Evolutionary conservation across 1,140 invertebrate genomes (phyloP), one percentile per base, ranked within the genome.

Genomic region (Solenopsis invicta): DNA sequence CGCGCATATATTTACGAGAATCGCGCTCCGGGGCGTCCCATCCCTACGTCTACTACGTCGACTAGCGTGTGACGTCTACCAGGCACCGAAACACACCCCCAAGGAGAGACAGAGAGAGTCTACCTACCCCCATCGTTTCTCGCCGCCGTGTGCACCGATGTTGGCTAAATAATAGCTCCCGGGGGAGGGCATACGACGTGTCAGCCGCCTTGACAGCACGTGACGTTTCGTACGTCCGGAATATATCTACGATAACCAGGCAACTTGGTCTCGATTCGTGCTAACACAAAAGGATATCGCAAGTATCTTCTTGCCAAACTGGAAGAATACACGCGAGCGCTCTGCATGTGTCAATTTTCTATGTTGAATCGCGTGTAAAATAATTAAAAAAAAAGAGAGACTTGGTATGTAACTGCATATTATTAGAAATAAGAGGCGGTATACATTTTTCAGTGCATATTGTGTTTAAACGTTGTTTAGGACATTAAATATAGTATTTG

Each of bases 91-190:
- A 90, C 89, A 90, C 89, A 90, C 86, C 89, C 89, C 89, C 89
- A 54, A 90, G 87, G 61, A 88, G 81, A 59, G 69, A 29, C 1
- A 85, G 41, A 45, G 52, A 56, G 67, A 74, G 71, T 64, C 72
- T 77, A 62, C 16, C 82, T 78, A 85, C 59, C 91, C 93, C 92
- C 91, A 24, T 56, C 80, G 69, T 77, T 91, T 86, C 91, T 90
- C 74, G 87, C 80, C 87, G 88, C 88, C 21, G 41, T 48, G 48
- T 45, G 64, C 64, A 21, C 90, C 91, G 82, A 91, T 94, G 94
- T 95, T 94, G 93, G 93, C 92, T 95, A 95, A 95, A 95, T 95
- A 95, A 95, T 95, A 93, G 94, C 90, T 88, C 91, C 86, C 80
- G 85, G 69, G 93, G 91, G 92, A 92, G 94, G 91, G 92, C 85